phyloP scores from a whole-genome alignment of 2,113 vertebrate genomes.

The Callopanchax toddi region DNA sequence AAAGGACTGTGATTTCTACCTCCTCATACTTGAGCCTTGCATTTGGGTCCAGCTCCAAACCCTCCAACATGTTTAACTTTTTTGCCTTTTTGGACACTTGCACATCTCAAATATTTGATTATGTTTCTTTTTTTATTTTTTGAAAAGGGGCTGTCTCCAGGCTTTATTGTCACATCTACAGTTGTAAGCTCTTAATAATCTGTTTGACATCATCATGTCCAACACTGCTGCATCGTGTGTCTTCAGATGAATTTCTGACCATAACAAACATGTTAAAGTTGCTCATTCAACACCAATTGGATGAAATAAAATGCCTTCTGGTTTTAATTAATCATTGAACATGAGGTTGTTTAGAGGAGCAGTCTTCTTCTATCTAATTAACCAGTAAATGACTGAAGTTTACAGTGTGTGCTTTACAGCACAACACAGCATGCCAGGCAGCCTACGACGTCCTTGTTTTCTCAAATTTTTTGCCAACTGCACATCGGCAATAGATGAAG shows the following conservation, averaged over 20 bases:
- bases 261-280: constrained; percentile 21
- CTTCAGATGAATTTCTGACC: constrained; percentile 1
- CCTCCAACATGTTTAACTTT: too few relatives aligned
- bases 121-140: too few relatives aligned
- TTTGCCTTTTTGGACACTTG: too few relatives aligned
- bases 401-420: too few relatives aligned
- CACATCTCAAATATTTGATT: too few relatives aligned
- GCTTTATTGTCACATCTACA: constrained; percentile 24
- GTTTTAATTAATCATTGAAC: constrained; percentile 3
- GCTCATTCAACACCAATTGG: constrained; percentile 15
- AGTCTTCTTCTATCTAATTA: background rate
- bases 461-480: background rate
- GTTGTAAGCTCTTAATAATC: constrained; percentile 45
- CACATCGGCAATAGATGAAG: background rate
- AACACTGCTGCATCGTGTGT: constrained; percentile 5
- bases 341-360: background rate
- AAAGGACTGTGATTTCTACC: too few relatives aligned
- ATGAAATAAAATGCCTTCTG: constrained; percentile 14
- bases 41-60: too few relatives aligned
- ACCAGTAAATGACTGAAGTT: background rate
- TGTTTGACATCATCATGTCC: constrained; percentile 29
- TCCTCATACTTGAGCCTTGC: too few relatives aligned
- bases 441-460: background rate
- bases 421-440: background rate
- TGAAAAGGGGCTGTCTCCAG: constrained; percentile 11